Base-by-base conservation (phyloP, 2,797 vertebrate species). In the Arctocebus calabarensis region DNA sequence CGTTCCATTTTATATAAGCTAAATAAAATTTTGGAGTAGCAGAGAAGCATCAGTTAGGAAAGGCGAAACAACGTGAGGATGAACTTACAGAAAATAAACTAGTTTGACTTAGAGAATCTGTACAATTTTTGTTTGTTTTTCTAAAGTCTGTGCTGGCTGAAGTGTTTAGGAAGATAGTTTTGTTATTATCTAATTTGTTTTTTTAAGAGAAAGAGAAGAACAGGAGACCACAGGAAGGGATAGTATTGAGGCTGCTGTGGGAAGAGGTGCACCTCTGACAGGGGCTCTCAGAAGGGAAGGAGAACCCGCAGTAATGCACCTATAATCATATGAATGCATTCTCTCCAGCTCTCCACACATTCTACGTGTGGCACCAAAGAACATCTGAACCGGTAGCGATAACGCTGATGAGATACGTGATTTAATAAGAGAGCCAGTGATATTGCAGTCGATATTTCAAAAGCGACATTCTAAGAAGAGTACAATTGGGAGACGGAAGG, bases 361-460 rank as follows among this genome's bases (percentile, higher is more conserved):
- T 88, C 59, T 70, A 25, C 29, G n/a, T 23, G 71, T 71, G 71
- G 55, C 11, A 66, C 40, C 45, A 23, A 32, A 79, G 88, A 66
- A 74, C 64, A 95, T 62, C 52, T 40, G 52, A 57, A 64, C 22
- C 55, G 40, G 64, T 77, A 90, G 82, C 92, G 78, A 85, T 68
- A 78, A 74, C 73, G 77, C 61, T 73, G 32, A 75, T 84, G 85
- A 96, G 88, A 93, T 84, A 84, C 90, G 74, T 96, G 94, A 94
- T 96, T 96, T 92, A 94, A 96, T 96, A 94, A 94, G 84, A 81
- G 85, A 94, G 52, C 88, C 34, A 62, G 45, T 23, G 45, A 88
- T 85, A 84, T 88, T 89, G 48, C 70, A 96, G 96, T 94, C 94
- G 92, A 37, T 96, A 96, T 97, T 96, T 97, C 88, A 97, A 90